Conservation (phyloP, 2,113 vertebrate genomes). For the Sinosuthora webbiana region DNA sequence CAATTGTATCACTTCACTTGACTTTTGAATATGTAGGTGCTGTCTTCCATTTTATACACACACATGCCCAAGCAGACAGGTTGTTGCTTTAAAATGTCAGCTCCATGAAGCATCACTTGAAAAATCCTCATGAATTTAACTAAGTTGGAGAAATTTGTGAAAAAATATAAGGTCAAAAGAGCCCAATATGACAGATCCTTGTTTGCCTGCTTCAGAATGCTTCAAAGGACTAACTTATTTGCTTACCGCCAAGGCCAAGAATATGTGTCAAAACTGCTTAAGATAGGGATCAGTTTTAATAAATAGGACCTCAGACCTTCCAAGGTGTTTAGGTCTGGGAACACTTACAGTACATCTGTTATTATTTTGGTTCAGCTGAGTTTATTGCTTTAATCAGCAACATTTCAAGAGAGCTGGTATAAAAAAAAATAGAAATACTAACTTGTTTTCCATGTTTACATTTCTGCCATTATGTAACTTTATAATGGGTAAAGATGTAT, state of each 20-base stretch:
- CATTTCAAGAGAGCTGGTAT: constrained; percentile 30
- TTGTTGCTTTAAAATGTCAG: constrained; percentile 52
- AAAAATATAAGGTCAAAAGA: constrained; percentile 54
- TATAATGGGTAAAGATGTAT: background rate
- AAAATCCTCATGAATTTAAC: constrained; percentile 39
- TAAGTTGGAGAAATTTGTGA: constrained; percentile 43
- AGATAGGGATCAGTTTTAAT: constrained; percentile 59
- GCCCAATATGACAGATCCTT: background rate
- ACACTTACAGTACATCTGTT: constrained; percentile 69
- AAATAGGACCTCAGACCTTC: constrained; percentile 55
- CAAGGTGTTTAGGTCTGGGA: constrained; percentile 72
- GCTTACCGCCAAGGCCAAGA: constrained; percentile 28
- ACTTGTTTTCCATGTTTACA: background rate
- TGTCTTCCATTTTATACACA: constrained; percentile 13
- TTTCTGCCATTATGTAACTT: constrained; percentile 11
- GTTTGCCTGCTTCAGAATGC: background rate
- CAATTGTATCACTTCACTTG: background rate
- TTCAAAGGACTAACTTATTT: constrained; percentile 54
- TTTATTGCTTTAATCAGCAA: constrained; percentile 67
- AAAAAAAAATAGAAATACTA: constrained; percentile 10
- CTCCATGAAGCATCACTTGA: constrained; percentile 37
- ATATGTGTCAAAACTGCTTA: constrained; percentile 64
- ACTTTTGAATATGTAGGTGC: background rate
- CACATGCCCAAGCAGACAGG: background rate
- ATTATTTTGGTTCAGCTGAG: constrained; percentile 67